Conservation (phyloP, 1,140 invertebrate species). For the Heliconius hermathena region DNA sequence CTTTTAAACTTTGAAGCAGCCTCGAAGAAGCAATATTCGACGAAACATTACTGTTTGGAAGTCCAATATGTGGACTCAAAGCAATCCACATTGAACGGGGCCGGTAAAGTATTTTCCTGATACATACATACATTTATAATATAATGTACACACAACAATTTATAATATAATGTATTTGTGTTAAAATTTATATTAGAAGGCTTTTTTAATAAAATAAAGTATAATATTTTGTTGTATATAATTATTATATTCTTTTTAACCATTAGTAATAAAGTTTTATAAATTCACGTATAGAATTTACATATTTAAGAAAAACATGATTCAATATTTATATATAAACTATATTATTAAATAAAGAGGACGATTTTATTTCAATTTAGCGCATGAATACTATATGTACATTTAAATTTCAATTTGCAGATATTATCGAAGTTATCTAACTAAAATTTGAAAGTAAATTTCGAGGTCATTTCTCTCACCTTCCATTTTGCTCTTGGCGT, state of each 20-base stretch:
- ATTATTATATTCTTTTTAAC: too few relatives aligned
- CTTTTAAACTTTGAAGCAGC: constrained; percentile 9
- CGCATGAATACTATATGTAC: too few relatives aligned
- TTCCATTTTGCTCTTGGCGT: constrained; percentile 16
- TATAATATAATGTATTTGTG: background rate
- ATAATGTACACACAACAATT: background rate
- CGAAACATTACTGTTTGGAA: constrained; percentile 3
- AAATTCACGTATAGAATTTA: too few relatives aligned
- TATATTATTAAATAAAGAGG: background rate
- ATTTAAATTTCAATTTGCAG: background rate
- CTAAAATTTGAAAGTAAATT: constrained; percentile 3
- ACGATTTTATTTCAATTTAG: background rate
- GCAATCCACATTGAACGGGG: background rate
- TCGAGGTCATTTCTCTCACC: constrained; percentile 6
- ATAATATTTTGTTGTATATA: too few relatives aligned
- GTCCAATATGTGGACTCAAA: constrained; percentile 10
- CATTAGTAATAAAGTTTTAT: too few relatives aligned
- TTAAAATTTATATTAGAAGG: too few relatives aligned
- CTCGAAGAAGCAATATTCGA: background rate
- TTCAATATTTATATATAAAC: too few relatives aligned
- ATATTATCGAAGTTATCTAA: background rate
- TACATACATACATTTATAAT: background rate
- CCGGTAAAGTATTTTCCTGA: background rate
- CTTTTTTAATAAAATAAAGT: too few relatives aligned
- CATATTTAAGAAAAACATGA: too few relatives aligned